Base-by-base conservation (phyloP, 2,113 vertebrate species). In the Odocoileus virginianus region DNA sequence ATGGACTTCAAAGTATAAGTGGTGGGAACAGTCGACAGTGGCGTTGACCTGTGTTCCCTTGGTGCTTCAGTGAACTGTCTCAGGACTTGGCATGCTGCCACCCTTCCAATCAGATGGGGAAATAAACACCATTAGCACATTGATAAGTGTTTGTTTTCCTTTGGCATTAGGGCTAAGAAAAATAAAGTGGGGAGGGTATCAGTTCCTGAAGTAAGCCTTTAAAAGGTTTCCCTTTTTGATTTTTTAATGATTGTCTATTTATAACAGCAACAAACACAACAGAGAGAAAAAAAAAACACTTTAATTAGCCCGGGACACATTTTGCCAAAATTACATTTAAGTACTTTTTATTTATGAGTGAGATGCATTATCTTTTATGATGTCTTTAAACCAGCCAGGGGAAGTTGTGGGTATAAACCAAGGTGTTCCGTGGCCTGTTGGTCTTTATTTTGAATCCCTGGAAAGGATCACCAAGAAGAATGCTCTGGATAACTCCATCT, bases 121-220 rank as follows among this genome's bases (percentile, higher is more conserved):
- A 87, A 97, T 96, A 98, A 98, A 97, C 97, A 97, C 96, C 98
- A 97, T 95, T 91, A 98, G 89, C 76, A 93, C 64, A 33, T 89
- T 85, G 97, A 95, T 97, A 95, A 97, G 94, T 98, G 95, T 98
- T 98, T 98, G 98, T 98, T 98, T 98, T 98, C 96, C 84, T 98
- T 98, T 2, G 25, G 93, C 97, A 97, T 98, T 98, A 98, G n/a
- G 97, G 85, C 96, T 98, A 97, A 98, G 97, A 98, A 98, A 98
- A 98, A 98, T 98, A 98, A 98, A 98, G 97, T 90, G 58, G 97
- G 95, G 93, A 97, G 96, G 95, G 97, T 82, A 96, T 89, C 54
- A 95, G 87, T 76, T 87, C 79, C 76, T 84, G 64, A 92, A 85
- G 71, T 97, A 98, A 98, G 95, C 92, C 96, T 97, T 97, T 98